phyloP scores from a whole-genome alignment of 2,888 invertebrate genomes.

The Eupithecia centaureata region DNA sequence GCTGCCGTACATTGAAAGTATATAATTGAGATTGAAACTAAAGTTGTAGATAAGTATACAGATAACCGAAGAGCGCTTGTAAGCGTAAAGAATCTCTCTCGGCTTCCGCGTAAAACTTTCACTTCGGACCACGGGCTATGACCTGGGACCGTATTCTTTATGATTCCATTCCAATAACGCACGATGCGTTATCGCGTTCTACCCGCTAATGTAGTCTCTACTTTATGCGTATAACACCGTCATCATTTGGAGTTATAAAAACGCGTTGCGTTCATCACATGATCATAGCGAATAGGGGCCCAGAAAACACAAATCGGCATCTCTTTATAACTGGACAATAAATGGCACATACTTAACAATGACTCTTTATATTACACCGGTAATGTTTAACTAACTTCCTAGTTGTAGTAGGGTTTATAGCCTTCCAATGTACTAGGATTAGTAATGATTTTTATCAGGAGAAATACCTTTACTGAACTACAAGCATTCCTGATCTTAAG shows the following conservation, averaged over 20 bases:
- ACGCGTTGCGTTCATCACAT: not conserved
- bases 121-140: slow-evolving; percentile 40
- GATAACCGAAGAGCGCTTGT: slow-evolving; percentile 19
- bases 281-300: not conserved
- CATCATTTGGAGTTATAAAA: not conserved
- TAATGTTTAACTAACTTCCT: slow-evolving; percentile 4
- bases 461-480: not conserved
- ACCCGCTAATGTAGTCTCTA: not conserved
- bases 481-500: not conserved
- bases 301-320: slow-evolving; percentile 27
- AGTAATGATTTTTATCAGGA: not conserved
- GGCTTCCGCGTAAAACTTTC: slow-evolving; percentile 50
- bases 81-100: slow-evolving; percentile 45
- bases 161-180: slow-evolving; percentile 6
- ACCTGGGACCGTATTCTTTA: slow-evolving; percentile 21
- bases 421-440: not conserved
- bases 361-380: slow-evolving; percentile 5
- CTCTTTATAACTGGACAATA: not conserved
- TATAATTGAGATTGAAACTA: slow-evolving; percentile 9
- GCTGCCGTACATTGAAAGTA: not conserved
- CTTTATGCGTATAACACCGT: not conserved
- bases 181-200: not conserved
- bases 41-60: slow-evolving; percentile 19
- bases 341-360: slow-evolving; percentile 8
- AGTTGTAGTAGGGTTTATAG: too few species aligned